phyloP scores from a whole-genome alignment of 1,140 invertebrate species.

The honey bee (Apis mellifera) region DNA sequence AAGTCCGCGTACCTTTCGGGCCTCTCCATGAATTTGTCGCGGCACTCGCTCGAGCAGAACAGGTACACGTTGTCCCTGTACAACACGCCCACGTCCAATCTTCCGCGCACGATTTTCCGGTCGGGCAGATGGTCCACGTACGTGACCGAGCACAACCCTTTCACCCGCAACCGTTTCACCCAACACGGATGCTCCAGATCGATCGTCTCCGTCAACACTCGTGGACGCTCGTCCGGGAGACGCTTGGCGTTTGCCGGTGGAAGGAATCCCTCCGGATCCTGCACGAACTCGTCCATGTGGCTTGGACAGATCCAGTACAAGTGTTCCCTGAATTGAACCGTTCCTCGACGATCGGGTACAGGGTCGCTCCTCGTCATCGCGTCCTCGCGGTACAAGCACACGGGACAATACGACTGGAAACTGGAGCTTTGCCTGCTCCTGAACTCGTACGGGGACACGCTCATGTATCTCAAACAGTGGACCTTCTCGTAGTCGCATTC shows the following conservation, averaged over 20 bases:
- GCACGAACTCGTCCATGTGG: conserved; percentile 79
- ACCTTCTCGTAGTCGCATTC: conserved; percentile 71
- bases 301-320: conserved; percentile 83
- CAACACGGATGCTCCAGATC: conserved; percentile 60
- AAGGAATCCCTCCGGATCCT: conserved; percentile 75
- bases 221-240: conserved; percentile 81
- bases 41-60: conserved; percentile 81
- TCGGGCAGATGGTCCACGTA: conserved; percentile 81
- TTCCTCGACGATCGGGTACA: conserved; percentile 79
- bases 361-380: conserved; percentile 73
- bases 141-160: conserved; percentile 83
- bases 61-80: conserved; percentile 81
- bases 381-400: conserved; percentile 79
- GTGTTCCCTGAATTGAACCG: conserved; percentile 80
- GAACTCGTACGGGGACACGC: conserved; percentile 82
- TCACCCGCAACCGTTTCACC: conserved; percentile 74
- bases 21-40: conserved; percentile 79
- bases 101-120: conserved; percentile 78
- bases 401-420: conserved; percentile 82
- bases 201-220: conserved; percentile 73
- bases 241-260: conserved; percentile 63
- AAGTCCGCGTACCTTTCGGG: conserved; percentile 78
- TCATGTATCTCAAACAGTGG: conserved; percentile 74
- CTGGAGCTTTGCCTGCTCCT: conserved; percentile 77
- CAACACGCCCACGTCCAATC: conserved; percentile 71